Evolutionary conservation across 2,888 invertebrate genomes (phyloP).

Genomic region (Bimastos eiseni): DNA sequence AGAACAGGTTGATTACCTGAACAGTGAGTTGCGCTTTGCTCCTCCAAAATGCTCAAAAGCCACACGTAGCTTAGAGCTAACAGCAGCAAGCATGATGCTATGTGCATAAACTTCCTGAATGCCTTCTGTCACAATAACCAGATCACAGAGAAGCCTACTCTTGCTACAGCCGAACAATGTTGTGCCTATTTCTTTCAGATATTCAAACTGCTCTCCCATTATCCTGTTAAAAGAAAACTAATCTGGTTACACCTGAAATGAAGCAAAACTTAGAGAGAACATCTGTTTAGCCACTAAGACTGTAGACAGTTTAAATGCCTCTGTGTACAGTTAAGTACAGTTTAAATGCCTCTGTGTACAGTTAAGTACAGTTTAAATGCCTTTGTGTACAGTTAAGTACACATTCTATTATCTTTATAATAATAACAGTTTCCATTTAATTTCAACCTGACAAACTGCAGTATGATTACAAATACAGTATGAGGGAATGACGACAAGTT

Average conservation of each 20-base stretch:
- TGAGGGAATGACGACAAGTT: too few species aligned
- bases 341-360: neutral
- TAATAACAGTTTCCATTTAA: too few species aligned
- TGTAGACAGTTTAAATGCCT: neutral
- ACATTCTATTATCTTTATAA: too few species aligned
- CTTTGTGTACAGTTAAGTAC: neutral
- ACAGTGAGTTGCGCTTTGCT: neutral
- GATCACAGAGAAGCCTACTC: constrained; percentile 24
- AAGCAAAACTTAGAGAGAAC: neutral
- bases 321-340: neutral
- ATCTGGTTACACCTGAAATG: neutral
- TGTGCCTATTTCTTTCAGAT: constrained; percentile 20
- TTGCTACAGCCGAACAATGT: constrained; percentile 21
- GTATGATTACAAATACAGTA: too few species aligned
- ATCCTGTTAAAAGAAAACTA: neutral
- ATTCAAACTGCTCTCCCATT: constrained; percentile 26
- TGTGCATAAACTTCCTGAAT: constrained; percentile 26
- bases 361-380: neutral
- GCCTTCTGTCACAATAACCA: constrained; percentile 16
- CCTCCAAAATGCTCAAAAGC: constrained; percentile 28
- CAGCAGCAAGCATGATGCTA: constrained; percentile 21
- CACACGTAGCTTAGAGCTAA: constrained; percentile 20
- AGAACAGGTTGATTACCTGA: neutral
- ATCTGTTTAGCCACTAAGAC: neutral
- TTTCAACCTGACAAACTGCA: too few species aligned